phyloP scores from a whole-genome alignment of 2,797 vertebrate genomes.

The Chelon auratus region DNA sequence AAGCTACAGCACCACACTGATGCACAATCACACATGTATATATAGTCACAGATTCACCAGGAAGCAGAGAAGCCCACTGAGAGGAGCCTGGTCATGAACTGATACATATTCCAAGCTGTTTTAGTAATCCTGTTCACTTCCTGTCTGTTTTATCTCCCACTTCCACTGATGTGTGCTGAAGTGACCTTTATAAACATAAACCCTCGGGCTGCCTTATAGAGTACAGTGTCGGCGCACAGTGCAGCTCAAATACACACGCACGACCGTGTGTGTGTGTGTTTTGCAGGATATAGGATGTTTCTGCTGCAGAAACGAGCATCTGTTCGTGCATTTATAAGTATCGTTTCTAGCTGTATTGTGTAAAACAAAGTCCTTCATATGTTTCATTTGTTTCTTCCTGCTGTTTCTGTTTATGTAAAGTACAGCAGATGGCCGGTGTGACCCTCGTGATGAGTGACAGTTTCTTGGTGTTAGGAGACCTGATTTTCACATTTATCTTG shows the following conservation, averaged over 20 bases:
- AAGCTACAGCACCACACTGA: not conserved
- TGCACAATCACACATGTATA: no score
- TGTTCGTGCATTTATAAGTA: not conserved
- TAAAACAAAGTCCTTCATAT: not conserved
- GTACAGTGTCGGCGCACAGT: not conserved
- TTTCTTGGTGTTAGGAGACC: constrained; percentile 10
- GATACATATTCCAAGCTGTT: constrained; percentile 28
- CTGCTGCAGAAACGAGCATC: not conserved
- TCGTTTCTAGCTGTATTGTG: not conserved
- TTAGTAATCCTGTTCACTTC: constrained; percentile 16
- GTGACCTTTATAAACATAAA: constrained; percentile 39
- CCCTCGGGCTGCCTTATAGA: constrained; percentile 28
- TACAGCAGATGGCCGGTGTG: not conserved
- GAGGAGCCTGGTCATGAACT: not conserved
- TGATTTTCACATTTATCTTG: constrained; percentile 40
- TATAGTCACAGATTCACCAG: not conserved
- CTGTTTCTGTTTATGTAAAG: constrained; percentile 29
- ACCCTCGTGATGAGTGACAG: not conserved
- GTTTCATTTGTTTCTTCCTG: constrained; percentile 17
- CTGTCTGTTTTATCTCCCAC: constrained; percentile 14
- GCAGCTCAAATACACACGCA: not conserved
- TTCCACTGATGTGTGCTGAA: constrained; percentile 27
- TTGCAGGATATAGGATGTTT: not conserved
- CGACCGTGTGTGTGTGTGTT: not conserved
- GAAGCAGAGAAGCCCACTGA: not conserved